phyloP scores from a whole-genome alignment of 1,140 invertebrate species.

The Scaptodrosophila lebanonensis region DNA sequence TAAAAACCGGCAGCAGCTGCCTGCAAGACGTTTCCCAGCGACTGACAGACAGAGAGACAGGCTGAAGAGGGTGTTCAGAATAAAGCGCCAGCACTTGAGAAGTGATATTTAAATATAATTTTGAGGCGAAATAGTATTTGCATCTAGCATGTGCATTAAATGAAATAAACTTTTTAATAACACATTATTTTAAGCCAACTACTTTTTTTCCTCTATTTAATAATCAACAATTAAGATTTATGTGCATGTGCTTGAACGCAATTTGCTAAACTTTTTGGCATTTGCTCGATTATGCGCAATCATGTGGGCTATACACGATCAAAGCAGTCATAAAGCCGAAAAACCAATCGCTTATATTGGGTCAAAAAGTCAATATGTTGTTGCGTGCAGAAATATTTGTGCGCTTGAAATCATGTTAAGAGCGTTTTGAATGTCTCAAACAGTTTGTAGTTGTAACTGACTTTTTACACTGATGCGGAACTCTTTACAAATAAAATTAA shows the following conservation, averaged over 20 bases:
- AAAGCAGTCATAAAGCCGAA: conserved; percentile 20
- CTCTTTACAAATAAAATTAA: too few relatives aligned
- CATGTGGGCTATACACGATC: too few relatives aligned
- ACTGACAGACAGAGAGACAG: conserved; percentile 27
- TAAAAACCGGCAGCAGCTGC: conserved; percentile 34
- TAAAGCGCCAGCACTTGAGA: conserved; percentile 42
- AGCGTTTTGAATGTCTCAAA: too few relatives aligned
- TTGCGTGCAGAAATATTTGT: too few relatives aligned
- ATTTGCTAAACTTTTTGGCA: conserved; percentile 32
- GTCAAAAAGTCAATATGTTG: too few relatives aligned
- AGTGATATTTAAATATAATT: conserved; percentile 40
- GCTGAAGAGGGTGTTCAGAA: background rate
- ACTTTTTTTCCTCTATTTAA: too few relatives aligned
- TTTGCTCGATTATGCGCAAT: conserved; percentile 34
- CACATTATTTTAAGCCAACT: conserved; percentile 1
- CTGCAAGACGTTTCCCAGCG: conserved; percentile 36
- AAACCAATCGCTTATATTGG: conserved; percentile 21
- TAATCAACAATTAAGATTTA: conserved; percentile 61
- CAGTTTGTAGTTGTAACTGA: too few relatives aligned
- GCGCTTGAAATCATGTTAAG: too few relatives aligned
- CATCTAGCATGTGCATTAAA: too few relatives aligned
- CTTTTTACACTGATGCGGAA: too few relatives aligned
- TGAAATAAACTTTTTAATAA: too few relatives aligned
- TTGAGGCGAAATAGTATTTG: conserved; percentile 4
- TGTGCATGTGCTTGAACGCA: conserved; percentile 19